A percentile compares a stretch with the other conserved stretches of the same genome.
phyloP scores from a whole-genome alignment of 2,113 vertebrate species.

The Cochlearius cochlearius region DNA sequence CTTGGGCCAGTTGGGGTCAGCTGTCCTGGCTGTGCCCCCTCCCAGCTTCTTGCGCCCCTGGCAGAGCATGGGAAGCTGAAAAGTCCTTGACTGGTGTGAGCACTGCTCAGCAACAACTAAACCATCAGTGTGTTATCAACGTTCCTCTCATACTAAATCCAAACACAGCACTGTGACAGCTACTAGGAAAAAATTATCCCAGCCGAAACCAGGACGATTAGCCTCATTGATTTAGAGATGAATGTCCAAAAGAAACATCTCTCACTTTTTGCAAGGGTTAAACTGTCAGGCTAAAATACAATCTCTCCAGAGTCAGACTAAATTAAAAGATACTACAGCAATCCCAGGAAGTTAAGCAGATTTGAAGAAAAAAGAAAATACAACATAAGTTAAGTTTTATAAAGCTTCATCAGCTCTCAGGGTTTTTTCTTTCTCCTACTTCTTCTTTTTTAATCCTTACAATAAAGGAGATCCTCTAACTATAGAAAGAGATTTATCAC shows the following conservation, averaged over 20 bases:
- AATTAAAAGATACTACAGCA: conserved; percentile 31
- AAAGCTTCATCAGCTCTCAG: not conserved
- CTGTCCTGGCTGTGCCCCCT: no score
- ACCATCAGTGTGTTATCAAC: no score
- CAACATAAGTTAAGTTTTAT: not conserved
- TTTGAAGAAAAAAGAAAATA: conserved; percentile 31
- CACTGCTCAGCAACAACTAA: no score
- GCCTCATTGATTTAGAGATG: not conserved
- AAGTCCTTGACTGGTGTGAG: no score
- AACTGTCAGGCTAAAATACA: conserved; percentile 32
- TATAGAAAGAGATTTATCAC: conserved; percentile 48
- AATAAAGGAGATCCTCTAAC: conserved; percentile 35
- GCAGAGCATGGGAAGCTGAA: no score
- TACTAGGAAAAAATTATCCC: no score
- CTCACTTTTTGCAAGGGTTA: conserved; percentile 35
- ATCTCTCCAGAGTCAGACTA: not conserved
- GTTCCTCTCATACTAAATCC: no score
- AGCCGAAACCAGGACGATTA: not conserved
- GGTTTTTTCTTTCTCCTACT: not conserved
- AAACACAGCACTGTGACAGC: no score
- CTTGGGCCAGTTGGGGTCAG: no score
- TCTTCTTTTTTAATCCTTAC: conserved; percentile 14
- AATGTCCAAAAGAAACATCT: conserved; percentile 26
- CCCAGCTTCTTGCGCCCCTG: no score
- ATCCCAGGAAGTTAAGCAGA: not conserved